A percentile compares a stretch with the other conserved stretches of the same genome.
Conservation (phyloP, 53 echinoderm and acorn worm genomes). For the Echinometra lucunter region DNA sequence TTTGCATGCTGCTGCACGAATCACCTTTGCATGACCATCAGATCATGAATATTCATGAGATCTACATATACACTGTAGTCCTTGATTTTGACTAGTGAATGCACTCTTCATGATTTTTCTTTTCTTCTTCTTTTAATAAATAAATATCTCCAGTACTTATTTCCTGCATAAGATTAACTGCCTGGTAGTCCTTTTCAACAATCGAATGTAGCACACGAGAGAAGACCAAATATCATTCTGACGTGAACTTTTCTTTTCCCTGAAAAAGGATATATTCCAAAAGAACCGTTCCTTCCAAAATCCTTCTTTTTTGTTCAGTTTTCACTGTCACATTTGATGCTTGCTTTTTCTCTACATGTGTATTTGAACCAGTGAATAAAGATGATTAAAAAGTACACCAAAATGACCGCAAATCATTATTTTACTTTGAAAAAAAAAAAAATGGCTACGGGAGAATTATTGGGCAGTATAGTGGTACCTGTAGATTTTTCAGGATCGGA, state of each 20-base stretch:
- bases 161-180: background rate
- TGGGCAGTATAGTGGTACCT: too few species aligned
- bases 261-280: background rate
- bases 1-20: constrained; percentile 13
- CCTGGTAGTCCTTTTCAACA: background rate
- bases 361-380: background rate
- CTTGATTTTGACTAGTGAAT: background rate
- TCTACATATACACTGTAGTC: too few species aligned
- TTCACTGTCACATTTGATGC: background rate
- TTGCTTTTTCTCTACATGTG: background rate
- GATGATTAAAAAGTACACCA: background rate
- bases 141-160: background rate
- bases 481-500: too few species aligned
- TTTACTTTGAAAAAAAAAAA: too few species aligned
- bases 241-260: background rate
- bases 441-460: too few species aligned
- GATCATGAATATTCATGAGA: constrained; percentile 14
- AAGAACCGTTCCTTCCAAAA: background rate
- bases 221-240: background rate
- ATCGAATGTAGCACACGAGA: background rate
- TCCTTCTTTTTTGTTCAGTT: background rate
- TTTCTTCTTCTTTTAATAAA: too few species aligned
- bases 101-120: background rate
- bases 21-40: constrained; percentile 33
- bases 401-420: background rate